These are phyloP conservation scores for Leptinotarsa juncta DNA, from an alignment of 2,888 invertebrate species.

Conservation along the genomic window DNA sequence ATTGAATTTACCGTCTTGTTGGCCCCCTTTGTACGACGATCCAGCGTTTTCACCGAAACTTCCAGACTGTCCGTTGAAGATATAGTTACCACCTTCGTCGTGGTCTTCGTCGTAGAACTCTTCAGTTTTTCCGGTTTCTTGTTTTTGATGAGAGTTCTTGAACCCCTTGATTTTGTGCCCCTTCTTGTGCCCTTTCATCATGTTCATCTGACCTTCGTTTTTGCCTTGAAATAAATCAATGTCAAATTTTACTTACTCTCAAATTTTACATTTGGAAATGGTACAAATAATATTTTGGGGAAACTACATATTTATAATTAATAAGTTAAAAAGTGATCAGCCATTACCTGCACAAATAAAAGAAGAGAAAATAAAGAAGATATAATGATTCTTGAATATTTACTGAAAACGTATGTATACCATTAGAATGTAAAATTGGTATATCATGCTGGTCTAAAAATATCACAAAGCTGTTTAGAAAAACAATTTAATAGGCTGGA, in stretches of 20 bases:
- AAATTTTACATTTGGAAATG: no score
- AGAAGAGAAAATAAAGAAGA: no score
- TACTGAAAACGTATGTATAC: no score
- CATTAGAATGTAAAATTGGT: no score
- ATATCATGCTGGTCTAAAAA: no score
- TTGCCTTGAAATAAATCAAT: conserved; percentile 59
- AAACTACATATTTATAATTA: no score
- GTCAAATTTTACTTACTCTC: not conserved
- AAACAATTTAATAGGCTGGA: no score
- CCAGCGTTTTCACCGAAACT: conserved; percentile 70
- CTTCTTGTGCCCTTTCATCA: conserved; percentile 72
- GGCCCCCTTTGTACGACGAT: conserved; percentile 70
- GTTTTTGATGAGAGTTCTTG: conserved; percentile 75
- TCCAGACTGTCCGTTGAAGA: conserved; percentile 70
- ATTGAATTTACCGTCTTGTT: conserved; percentile 70
- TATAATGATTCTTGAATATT: no score
- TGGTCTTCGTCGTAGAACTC: conserved; percentile 76
- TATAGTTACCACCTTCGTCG: conserved; percentile 72
- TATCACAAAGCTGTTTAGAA: no score
- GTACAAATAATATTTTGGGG: no score
- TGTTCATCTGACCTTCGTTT: conserved; percentile 70
- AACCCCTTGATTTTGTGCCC: conserved; percentile 76
- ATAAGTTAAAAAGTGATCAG: no score
- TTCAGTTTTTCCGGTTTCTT: conserved; percentile 74
- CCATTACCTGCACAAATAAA: no score